Percentiles rank a stretch among this genome's conserved stretches.
Evolutionary conservation across 2,888 invertebrate species (phyloP).

Genomic region (Rhagophthalmus giganteus): DNA sequence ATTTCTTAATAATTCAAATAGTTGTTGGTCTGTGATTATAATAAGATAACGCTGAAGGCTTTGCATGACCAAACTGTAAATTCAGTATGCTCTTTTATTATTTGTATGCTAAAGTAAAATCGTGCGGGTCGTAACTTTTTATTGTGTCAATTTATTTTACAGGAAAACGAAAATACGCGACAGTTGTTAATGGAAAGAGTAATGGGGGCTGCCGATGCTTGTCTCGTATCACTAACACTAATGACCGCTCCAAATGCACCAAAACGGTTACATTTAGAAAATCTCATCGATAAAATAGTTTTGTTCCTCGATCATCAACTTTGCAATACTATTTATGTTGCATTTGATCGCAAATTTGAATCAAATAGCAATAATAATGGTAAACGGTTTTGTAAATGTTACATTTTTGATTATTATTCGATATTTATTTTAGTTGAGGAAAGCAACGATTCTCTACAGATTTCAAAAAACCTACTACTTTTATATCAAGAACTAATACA

Average conservation of each 20-base stretch:
- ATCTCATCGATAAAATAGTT: conserved; percentile 95
- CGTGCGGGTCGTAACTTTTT: no score
- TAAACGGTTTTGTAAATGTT: no score
- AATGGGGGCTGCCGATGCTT: conserved; percentile 92
- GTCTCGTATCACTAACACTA: conserved; percentile 87
- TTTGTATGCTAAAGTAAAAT: no score
- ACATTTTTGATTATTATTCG: no score
- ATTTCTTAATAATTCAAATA: no score
- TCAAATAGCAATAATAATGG: conserved; percentile 74
- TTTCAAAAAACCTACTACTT: conserved; percentile 72
- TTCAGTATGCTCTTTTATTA: no score
- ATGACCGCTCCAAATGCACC: conserved; percentile 97
- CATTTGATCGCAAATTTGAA: conserved; percentile 93
- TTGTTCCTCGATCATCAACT: conserved; percentile 95
- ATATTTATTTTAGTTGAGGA: conserved; percentile 57
- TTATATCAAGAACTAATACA: conserved; percentile 90
- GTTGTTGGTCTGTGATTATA: no score
- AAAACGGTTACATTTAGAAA: conserved; percentile 94
- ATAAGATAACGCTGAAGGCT: no score
- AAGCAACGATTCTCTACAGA: conserved; percentile 65
- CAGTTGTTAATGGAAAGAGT: conserved; percentile 91
- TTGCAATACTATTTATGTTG: conserved; percentile 94
- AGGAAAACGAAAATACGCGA: conserved; percentile 86
- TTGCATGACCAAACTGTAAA: no score
- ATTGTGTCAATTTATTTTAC: no score